Base-by-base conservation (phyloP, 2,888 invertebrate species). In the Rotaria sp. region DNA sequence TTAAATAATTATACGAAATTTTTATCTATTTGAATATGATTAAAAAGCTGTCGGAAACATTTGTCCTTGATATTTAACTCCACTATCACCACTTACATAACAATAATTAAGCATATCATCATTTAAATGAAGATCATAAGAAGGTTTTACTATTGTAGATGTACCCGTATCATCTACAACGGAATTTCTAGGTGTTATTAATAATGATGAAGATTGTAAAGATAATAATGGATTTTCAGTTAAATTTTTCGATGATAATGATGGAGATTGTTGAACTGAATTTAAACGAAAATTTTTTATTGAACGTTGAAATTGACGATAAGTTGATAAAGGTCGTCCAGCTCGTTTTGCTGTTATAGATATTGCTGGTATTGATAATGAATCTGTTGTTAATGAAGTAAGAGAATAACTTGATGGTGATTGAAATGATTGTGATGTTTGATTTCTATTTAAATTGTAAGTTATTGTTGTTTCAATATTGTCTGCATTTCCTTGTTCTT, bases 31-130 rank as follows among this genome's bases (percentile, higher is more conserved):
- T 38, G 21, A 2, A 35, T 21, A 21, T 7, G 38, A 35, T 67
- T 67, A 67, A 67, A 67, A 15, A 0, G 35, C 35, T 38, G 35
- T 35, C 0, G 45, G 21, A 45, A 80, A n/a, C 45, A 80, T n/a
- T 80, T 80, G 26, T n/a, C 80, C 80, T 41, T 80, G 41, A 80
- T 80, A 80, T 45, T 45, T 45, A 15, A 80, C 80, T n/a, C 45
- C 80, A n/a, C 45, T 80, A 45, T 41, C 67, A 67, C 35, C 80
- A 45, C 80, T 80, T 0, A 80, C 15, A 45, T 80, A 80, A 41
- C 41, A 24, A 26, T 80, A 80, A 4, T 24, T 45, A 13, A 80
- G 45, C 24, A 38, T 45, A 45, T 80, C 80, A 26, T 45, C 80
- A 26, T 26, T n/a, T 13, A 80, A n/a, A 45, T 80, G 80, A 13